Evolutionary conservation across 1,140 invertebrate genomes (phyloP).

Genomic region (Littorina saxatilis): DNA sequence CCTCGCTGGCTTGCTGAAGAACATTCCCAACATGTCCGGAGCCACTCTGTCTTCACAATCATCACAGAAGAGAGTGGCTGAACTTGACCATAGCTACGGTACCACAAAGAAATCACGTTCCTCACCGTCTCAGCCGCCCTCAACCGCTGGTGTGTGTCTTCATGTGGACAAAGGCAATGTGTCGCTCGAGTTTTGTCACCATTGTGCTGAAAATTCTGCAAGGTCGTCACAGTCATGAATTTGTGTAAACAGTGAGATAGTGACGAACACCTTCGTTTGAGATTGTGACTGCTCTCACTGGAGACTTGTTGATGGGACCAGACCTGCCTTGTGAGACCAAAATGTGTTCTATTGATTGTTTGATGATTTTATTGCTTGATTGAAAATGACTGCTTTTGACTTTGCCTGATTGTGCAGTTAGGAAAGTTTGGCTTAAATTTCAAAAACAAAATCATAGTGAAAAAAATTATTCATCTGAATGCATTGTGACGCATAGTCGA

Average conservation of each 20-base stretch:
- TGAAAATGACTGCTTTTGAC: conserved; percentile 4
- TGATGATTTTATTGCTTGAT: background rate
- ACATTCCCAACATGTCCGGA: conserved; percentile 64
- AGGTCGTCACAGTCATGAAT: background rate
- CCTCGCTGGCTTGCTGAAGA: conserved; percentile 65
- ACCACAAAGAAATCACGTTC: conserved; percentile 20
- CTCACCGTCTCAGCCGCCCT: background rate
- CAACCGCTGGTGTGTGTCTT: conserved; percentile 66
- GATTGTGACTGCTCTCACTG: background rate
- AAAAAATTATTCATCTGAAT: background rate
- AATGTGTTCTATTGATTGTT: background rate
- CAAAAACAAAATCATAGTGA: background rate
- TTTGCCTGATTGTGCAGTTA: background rate
- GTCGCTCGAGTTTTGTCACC: conserved; percentile 69
- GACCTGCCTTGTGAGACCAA: background rate
- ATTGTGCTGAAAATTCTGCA: conserved; percentile 44
- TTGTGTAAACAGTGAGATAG: background rate
- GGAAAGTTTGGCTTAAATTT: background rate
- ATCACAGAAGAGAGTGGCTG: conserved; percentile 51
- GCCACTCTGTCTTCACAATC: conserved; percentile 60
- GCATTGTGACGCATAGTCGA: background rate
- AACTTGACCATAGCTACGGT: conserved; percentile 61
- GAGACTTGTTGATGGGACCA: background rate
- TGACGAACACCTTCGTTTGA: background rate
- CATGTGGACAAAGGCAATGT: conserved; percentile 69